A percentile compares a stretch with the other conserved stretches of the same genome.
Evolutionary conservation across 2,797 vertebrate genomes (phyloP).

Genomic region (Tauraco hartlaubi): DNA sequence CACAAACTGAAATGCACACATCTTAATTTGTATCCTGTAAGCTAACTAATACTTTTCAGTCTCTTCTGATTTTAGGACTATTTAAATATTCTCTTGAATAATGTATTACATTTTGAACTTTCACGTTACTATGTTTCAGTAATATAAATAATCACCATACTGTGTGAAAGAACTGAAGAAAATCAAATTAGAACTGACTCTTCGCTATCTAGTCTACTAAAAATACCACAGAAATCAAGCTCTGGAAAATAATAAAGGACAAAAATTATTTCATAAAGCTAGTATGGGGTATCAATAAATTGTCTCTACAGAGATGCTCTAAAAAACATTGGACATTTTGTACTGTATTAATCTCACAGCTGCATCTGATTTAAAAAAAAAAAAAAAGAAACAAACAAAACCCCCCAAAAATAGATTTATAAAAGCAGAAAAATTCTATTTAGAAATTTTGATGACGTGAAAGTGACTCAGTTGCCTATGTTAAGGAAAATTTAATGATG

Average conservation of each 20-base stretch:
- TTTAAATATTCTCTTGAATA: background rate
- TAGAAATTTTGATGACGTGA: background rate
- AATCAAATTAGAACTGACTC: conserved; percentile 14
- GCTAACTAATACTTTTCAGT: background rate
- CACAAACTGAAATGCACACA: background rate
- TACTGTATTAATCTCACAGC: background rate
- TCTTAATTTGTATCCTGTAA: background rate
- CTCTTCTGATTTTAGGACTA: background rate
- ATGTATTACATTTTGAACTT: background rate
- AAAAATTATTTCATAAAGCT: conserved; percentile 8
- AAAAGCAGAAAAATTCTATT: background rate
- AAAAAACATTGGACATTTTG: background rate
- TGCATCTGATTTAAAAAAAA: background rate
- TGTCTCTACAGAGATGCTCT: background rate
- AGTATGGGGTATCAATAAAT: background rate
- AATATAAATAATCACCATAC: background rate
- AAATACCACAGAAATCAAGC: conserved; percentile 29
- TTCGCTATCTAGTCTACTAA: background rate
- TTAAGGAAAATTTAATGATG: background rate
- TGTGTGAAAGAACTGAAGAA: background rate
- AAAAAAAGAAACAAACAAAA: background rate
- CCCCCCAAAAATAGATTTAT: background rate
- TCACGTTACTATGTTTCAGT: background rate
- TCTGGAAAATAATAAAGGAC: background rate
- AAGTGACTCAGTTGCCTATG: background rate